Evolutionary conservation across 2,888 invertebrate genomes (phyloP).

Genomic region (Laspeyria flexula): DNA sequence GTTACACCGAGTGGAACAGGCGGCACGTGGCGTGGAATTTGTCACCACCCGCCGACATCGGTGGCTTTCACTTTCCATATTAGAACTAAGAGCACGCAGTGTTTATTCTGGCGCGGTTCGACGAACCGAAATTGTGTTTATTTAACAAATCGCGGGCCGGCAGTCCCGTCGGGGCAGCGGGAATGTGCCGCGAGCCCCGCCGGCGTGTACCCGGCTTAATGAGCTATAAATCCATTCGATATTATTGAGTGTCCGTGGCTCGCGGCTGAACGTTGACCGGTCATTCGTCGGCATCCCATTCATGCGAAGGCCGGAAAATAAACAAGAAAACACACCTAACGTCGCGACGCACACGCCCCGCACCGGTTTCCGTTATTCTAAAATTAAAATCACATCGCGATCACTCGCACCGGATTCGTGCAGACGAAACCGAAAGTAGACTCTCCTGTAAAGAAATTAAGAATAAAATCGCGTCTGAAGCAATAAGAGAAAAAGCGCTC

Average conservation of each 20-base stretch:
- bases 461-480: constrained; percentile 40
- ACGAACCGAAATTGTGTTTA: constrained; percentile 64
- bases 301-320: constrained; percentile 76
- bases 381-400: constrained; percentile 65
- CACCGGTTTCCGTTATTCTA: constrained; percentile 78
- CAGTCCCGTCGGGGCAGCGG: constrained; percentile 37
- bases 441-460: constrained; percentile 53
- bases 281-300: constrained; percentile 68
- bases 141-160: constrained; percentile 57
- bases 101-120: constrained; percentile 66
- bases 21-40: constrained; percentile 61
- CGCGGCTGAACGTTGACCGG: constrained; percentile 60
- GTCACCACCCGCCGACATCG: constrained; percentile 49
- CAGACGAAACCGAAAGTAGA: constrained; percentile 51
- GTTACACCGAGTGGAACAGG: constrained; percentile 53
- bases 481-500: constrained; percentile 54
- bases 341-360: constrained; percentile 48
- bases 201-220: constrained; percentile 57
- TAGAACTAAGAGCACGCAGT: constrained; percentile 49
- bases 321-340: constrained; percentile 58
- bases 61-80: constrained; percentile 72
- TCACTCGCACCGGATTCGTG: constrained; percentile 51
- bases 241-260: constrained; percentile 63
- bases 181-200: constrained; percentile 42
- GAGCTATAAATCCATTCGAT: constrained; percentile 71